Base-by-base conservation (phyloP, 2,113 vertebrate species). In the Sigmodon hispidus region DNA sequence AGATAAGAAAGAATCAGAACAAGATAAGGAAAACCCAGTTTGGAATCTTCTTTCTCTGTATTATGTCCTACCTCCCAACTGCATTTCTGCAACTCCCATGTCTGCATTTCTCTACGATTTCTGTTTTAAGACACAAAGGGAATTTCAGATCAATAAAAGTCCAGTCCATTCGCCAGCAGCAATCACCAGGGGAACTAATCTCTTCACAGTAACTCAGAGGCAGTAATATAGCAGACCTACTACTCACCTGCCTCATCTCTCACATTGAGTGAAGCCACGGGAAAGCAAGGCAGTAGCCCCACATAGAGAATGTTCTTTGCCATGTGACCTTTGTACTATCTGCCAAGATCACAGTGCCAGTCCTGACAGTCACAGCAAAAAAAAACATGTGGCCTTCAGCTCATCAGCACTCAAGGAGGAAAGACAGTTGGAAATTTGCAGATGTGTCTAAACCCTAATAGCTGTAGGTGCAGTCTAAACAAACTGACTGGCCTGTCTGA, bases 51-150 rank as follows among this genome's bases (percentile, higher is more conserved):
- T 4, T 80, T 22, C n/a, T 63, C 1, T 6, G 34, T 1, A 31
- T 72, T 76, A 22, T 69, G 29, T 21, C 17, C 36, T 24, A 13
- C 24, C 10, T 50, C 13, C 7, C 12, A 11, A 16, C 19, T 79
- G 48, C n/a, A n/a, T n/a, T n/a, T n/a, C n/a, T n/a, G n/a, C n/a
- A n/a, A n/a, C 17, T 10, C 13, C 67, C 24, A 1, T 21, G 29
- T 31, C 52, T 87, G 17, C 13, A 22, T 76, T 91, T 94, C 36
- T 81, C 52, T 87, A 48, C 65, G 24, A 13, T 95, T 91, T 83
- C 63, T 48, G 34, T 80, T 96, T 92, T 73, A 57, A 65, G 70
- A 88, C 34, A 34, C 73, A 80, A 84, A 96, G 70, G 59, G n/a
- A 80, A 81, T 67, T 90, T 72, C 34, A 88, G 81, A 77, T 65